These are phyloP conservation scores for Parazoanthus swiftii DNA, from an alignment of 92 coral and sea anemone genomes.

Conservation along the genomic window DNA sequence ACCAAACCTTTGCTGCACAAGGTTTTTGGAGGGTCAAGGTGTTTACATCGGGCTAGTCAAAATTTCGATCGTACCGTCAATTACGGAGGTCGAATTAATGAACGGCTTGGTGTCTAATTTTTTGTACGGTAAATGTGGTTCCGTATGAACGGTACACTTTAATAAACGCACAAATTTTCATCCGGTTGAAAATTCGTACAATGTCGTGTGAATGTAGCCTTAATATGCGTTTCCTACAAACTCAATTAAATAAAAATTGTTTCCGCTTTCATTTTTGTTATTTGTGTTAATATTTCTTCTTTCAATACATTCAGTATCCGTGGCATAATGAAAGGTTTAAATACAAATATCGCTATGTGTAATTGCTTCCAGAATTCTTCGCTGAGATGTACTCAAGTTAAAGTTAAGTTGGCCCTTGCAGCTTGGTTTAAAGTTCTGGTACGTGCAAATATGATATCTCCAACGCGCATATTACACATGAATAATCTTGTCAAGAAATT, in stretches of 20 bases:
- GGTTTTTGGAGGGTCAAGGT: conserved; percentile 9
- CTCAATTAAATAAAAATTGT: background rate
- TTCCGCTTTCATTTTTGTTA: background rate
- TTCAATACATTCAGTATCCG: conserved; percentile 7
- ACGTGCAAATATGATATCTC: background rate
- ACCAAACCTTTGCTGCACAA: conserved; percentile 8
- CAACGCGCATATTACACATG: conserved; percentile 8
- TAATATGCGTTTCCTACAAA: conserved; percentile 2
- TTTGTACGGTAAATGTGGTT: conserved; percentile 7
- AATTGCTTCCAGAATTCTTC: conserved; percentile 7
- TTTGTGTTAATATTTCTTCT: conserved; percentile 5
- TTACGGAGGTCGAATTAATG: conserved; percentile 4
- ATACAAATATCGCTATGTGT: conserved; percentile 3
- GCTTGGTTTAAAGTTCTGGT: conserved; percentile 8
- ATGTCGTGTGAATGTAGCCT: conserved; percentile 5
- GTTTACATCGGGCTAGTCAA: conserved; percentile 8
- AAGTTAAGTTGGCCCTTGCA: background rate
- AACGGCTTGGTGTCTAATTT: conserved; percentile 2
- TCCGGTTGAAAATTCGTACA: conserved; percentile 4
- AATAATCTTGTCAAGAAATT: conserved; percentile 5
- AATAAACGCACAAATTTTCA: conserved; percentile 6
- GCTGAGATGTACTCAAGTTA: conserved; percentile 8
- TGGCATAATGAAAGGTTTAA: background rate
- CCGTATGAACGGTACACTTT: conserved; percentile 8
- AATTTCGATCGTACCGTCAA: conserved; percentile 4